Evolutionary conservation across 53 echinoderm and acorn worm species (phyloP), one percentile per base, ranked within the genome.

Genomic region (Crossaster papposus): DNA sequence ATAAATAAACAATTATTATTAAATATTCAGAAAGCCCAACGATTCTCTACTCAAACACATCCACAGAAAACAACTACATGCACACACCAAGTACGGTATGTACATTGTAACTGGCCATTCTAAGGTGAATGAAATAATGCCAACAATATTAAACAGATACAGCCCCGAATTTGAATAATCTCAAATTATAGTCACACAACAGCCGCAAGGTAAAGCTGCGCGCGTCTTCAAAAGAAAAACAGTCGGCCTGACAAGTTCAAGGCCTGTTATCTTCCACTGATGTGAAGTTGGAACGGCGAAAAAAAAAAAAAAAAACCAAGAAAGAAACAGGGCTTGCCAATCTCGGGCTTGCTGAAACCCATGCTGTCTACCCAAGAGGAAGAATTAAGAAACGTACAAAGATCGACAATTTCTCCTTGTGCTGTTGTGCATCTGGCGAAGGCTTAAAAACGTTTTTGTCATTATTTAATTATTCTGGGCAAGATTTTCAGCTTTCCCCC

Each of bases 391-490:
- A 58, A 58, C 17, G 17, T 18, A 20, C 58, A 58, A 20, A 20
- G 58, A 58, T 15, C 44, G 58, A 79, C 79, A 32, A 15, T 29
- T 51, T 18, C 52, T 29, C 79, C 52, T 52, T 15, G 29, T 26
- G 20, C 11, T 12, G 0, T 10, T 79, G 14, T 29, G 54, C 31
- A 11, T 63, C 58, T 63, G 34, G 81, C 63, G 33, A 58, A 30
- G 31, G 62, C 62, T 81, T 34, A 34, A 55, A 17, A 51, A 64
- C 20, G 26, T 68, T 26, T 23, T 68, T 28, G 9, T 68, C 4
- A 26, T 81, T 81, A 81, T 81, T 81, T 22, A 81, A 81, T 81
- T 81, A 81, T 81, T 81, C 81, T 81, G 9, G 23, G 81, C 54
- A 81, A 51, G 62, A 58, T 81, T 81, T 81, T 55, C 81, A 81